Percentiles rank a stretch among this genome's conserved stretches.
These are phyloP conservation scores for Branchinecta lynchi DNA, from an alignment of 1,140 invertebrate species.

Conservation along the genomic window DNA sequence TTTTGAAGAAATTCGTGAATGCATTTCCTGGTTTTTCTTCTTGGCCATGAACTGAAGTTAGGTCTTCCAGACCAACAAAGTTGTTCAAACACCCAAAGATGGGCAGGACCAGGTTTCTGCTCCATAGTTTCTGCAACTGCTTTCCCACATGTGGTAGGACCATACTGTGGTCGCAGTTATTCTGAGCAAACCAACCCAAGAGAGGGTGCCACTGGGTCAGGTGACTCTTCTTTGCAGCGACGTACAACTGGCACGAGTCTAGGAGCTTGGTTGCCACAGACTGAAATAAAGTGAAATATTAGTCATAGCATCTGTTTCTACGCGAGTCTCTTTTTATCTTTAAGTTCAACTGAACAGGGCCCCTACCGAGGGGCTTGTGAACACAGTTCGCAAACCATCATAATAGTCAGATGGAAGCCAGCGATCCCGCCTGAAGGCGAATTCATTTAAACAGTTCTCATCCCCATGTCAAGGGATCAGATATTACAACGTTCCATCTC, in stretches of 20 bases:
- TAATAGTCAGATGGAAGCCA: too few species aligned
- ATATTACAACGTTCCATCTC: too few species aligned
- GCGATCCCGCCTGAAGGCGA: too few species aligned
- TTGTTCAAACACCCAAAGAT: constrained; percentile 34
- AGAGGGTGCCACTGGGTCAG: constrained; percentile 94
- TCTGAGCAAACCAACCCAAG: constrained; percentile 88
- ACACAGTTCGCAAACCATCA: too few species aligned
- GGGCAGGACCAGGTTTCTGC: constrained; percentile 40
- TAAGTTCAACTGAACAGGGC: too few species aligned
- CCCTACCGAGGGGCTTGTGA: too few species aligned
- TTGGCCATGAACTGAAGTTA: neutral
- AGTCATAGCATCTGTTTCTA: neutral
- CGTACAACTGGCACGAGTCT: constrained; percentile 68
- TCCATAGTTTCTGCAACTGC: constrained; percentile 75
- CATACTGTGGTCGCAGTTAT: constrained; percentile 61
- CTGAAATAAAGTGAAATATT: constrained; percentile 33
- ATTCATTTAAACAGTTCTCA: too few species aligned
- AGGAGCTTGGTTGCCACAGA: constrained; percentile 59
- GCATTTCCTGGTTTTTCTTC: neutral
- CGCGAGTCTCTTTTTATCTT: too few species aligned
- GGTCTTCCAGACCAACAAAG: constrained; percentile 24
- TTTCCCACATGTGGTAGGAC: constrained; percentile 45
- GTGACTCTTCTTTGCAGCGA: constrained; percentile 67
- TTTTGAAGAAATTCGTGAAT: neutral
- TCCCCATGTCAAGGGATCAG: too few species aligned